Conservation (phyloP, 2,888 invertebrate species). For the Petrophora chlorosata region DNA sequence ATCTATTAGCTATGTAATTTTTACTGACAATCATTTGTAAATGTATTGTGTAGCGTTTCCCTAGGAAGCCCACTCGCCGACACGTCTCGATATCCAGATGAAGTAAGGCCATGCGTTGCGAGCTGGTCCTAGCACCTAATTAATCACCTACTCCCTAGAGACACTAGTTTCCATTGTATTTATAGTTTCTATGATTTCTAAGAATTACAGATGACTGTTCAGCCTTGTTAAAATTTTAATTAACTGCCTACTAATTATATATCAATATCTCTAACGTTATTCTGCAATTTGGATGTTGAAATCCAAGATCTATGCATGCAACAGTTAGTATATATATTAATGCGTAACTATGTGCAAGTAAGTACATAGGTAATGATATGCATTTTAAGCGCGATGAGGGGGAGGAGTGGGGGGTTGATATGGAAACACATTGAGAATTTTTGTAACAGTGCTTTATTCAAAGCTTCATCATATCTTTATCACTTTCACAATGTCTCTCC, state of each 20-base stretch:
- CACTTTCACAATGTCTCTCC: slow-evolving; percentile 87
- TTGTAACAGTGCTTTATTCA: slow-evolving; percentile 88
- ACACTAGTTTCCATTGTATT: no score
- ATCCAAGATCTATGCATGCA: neutral
- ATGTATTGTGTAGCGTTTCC: neutral
- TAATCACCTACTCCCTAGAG: neutral
- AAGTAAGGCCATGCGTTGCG: slow-evolving; percentile 7
- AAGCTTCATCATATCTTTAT: slow-evolving; percentile 84
- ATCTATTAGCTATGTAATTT: neutral
- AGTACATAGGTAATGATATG: neutral
- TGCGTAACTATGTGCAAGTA: neutral
- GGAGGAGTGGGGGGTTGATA: slow-evolving; percentile 76
- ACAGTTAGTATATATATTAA: neutral
- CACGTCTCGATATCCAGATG: neutral
- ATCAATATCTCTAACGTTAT: no score
- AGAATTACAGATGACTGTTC: no score
- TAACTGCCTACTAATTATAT: no score
- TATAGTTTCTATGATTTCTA: no score
- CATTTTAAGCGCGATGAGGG: slow-evolving; percentile 39
- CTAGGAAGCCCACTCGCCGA: slow-evolving; percentile 12
- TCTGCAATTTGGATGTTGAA: no score
- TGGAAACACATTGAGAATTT: slow-evolving; percentile 88
- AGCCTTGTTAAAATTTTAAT: no score
- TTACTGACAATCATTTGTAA: neutral
- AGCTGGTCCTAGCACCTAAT: neutral